Conservation (phyloP, 1,140 invertebrate genomes). For the Thaumatotibia leucotreta region DNA sequence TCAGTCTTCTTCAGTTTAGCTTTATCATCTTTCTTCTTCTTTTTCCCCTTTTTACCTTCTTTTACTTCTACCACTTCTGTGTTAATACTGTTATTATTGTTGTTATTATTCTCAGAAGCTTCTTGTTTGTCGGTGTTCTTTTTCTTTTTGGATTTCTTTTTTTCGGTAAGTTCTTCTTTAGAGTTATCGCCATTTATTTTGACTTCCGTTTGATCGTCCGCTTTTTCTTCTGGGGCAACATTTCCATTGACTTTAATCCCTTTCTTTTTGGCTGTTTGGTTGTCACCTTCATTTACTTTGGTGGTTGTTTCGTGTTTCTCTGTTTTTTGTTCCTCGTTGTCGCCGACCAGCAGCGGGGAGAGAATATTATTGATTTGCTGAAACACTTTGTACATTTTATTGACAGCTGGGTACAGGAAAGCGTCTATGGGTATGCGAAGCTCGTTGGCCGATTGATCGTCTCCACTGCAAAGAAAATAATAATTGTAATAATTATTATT, state of each 20-base stretch:
- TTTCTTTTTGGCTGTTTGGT: constrained; percentile 33
- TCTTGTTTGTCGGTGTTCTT: constrained; percentile 15
- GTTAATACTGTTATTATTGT: constrained; percentile 27
- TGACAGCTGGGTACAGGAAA: constrained; percentile 23
- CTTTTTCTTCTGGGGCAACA: constrained; percentile 10
- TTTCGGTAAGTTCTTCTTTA: not conserved
- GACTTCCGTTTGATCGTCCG: constrained; percentile 19
- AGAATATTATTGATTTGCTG: constrained; percentile 43
- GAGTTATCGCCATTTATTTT: constrained; percentile 19
- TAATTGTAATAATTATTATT: not conserved
- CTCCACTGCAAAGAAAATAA: constrained; percentile 21
- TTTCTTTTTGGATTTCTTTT: constrained; percentile 10
- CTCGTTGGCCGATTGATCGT: constrained; percentile 16
- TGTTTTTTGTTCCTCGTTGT: constrained; percentile 3
- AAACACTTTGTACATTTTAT: constrained; percentile 47
- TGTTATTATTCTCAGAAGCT: constrained; percentile 18
- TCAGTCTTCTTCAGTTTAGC: constrained; percentile 37
- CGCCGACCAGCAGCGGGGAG: constrained; percentile 23
- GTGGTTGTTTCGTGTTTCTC: constrained; percentile 22
- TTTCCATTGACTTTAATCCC: constrained; percentile 30
- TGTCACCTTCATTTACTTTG: constrained; percentile 23
- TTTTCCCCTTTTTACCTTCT: constrained; percentile 27
- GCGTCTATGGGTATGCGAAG: constrained; percentile 29
- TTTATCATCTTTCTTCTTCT: constrained; percentile 26
- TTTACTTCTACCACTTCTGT: constrained; percentile 15